These are phyloP conservation scores for Drosophila paulistorum DNA, from an alignment of 1,140 invertebrate genomes.

Conservation along the genomic window DNA sequence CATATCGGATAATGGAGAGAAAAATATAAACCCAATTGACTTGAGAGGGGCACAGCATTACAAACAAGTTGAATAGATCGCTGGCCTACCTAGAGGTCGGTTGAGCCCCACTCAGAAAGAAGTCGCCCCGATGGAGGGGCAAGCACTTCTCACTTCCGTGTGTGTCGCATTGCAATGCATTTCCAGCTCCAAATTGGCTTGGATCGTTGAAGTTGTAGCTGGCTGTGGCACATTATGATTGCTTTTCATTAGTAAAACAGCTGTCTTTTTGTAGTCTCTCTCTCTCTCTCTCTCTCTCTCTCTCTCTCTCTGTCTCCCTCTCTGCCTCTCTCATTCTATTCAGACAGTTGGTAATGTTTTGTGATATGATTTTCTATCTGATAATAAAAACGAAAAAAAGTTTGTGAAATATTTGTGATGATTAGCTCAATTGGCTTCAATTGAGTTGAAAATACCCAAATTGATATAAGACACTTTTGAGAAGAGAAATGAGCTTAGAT, in stretches of 20 bases:
- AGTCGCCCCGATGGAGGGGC: background rate
- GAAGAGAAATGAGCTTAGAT: slow-evolving; percentile 5
- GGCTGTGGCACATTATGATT: background rate
- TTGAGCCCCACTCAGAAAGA: background rate
- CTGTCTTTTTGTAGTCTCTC: background rate
- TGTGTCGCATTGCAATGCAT: slow-evolving; percentile 33
- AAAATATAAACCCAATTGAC: slow-evolving; percentile 3
- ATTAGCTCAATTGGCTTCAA: slow-evolving; percentile 79
- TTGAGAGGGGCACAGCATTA: slow-evolving; percentile 5
- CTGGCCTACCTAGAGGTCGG: background rate
- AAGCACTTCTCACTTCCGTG: slow-evolving; percentile 52
- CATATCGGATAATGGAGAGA: background rate
- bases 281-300: background rate
- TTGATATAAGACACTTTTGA: slow-evolving; percentile 38
- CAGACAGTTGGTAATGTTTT: background rate
- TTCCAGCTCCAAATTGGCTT: slow-evolving; percentile 1
- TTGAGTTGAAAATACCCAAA: slow-evolving; percentile 47
- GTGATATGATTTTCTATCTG: background rate
- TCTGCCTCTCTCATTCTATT: slow-evolving; percentile 4
- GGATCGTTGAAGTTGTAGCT: slow-evolving; percentile 20
- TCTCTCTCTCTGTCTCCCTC: background rate
- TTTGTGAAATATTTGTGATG: slow-evolving; percentile 30
- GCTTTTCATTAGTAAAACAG: slow-evolving; percentile 11
- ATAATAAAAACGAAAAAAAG: no score
- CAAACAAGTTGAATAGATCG: slow-evolving; percentile 9